Evolutionary conservation across 2,888 invertebrate genomes (phyloP).

Genomic region (Penaeus monodon): DNA sequence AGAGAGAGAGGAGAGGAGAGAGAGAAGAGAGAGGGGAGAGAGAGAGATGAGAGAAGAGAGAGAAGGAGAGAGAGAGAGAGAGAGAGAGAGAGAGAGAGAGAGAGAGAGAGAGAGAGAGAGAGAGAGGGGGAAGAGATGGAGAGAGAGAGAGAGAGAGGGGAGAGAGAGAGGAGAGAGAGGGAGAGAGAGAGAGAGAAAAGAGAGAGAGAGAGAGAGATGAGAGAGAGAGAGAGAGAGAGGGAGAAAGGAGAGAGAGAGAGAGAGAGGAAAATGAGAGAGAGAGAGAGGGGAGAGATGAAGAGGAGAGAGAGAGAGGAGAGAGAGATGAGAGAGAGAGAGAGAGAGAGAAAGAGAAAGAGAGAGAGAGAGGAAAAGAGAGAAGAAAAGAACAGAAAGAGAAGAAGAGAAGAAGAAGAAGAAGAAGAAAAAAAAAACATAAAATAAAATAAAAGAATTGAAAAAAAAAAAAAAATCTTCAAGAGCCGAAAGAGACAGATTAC

Average conservation of each 20-base stretch:
- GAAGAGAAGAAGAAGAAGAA: no score
- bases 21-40: conserved; percentile 1
- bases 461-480: not conserved
- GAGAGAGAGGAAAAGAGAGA: conserved; percentile 18
- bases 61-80: not conserved
- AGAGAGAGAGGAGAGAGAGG: not conserved
- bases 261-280: not conserved
- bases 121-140: not conserved
- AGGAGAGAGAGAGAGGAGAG: conserved; percentile 14
- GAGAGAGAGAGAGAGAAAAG: not conserved
- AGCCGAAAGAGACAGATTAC: no score
- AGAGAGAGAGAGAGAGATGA: not conserved
- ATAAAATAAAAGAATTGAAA: not conserved
- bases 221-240: not conserved
- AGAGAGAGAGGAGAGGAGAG: conserved; percentile 12
- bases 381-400: conserved; percentile 6
- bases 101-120: not conserved
- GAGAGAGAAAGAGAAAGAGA: conserved; percentile 13
- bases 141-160: not conserved
- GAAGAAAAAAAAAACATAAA: not conserved
- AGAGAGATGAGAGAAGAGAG: not conserved
- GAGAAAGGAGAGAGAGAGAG: not conserved
- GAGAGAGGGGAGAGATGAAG: not conserved
- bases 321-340: conserved; percentile 13
- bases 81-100: not conserved